Base-by-base conservation (phyloP, 35 echinoderm and acorn worm species). In the Apostichopus japonicus region DNA sequence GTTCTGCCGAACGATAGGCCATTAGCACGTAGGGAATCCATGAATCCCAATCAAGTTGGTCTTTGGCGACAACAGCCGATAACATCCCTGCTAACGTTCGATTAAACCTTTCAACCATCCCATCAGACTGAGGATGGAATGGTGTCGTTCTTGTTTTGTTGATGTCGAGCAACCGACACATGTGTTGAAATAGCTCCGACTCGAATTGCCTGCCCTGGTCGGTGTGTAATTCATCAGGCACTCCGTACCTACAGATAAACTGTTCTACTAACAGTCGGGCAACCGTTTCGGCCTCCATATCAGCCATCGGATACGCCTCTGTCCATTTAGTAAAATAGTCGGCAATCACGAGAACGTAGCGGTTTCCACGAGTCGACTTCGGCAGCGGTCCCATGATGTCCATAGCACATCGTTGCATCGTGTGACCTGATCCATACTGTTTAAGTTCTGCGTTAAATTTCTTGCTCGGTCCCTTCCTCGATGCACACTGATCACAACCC, bases 281-380 rank as follows among this genome's bases (percentile, higher is more conserved):
- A 15, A 95, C 65, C 17, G 86, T 95, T 58, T 62, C 77, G 0
- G 94, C 94, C 33, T 88, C 84, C 77, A 90, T 92, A 70, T 95
- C 65, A 54, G 91, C 83, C 23, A 93, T 79, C 7, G 59, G 51
- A 59, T 79, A 90, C 5, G 94, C 94, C 25, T 93, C 94, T 15
- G 77, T 93, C 86, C 92, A 93, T 52, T 95, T 93, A 17, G 86
- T 93, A 55, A 95, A 95, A 86, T 91, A 91, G 78, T 93, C 92
- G 1, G 80, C 67, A 80, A 93, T 77, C 6, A 87, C 82, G 19
- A 93, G 23, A 44, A 93, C 52, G 33, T 93, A 93, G 1, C 71
- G 63, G 24, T 93, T 93, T 10, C 83, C 83, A 10, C 70, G 4
- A 13, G 10, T 56, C 6, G 83, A 75, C 8, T 65, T 88, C 6